These are phyloP conservation scores for Aphelenchoides besseyi DNA, from an alignment of 1,140 invertebrate genomes.

Conservation along the genomic window DNA sequence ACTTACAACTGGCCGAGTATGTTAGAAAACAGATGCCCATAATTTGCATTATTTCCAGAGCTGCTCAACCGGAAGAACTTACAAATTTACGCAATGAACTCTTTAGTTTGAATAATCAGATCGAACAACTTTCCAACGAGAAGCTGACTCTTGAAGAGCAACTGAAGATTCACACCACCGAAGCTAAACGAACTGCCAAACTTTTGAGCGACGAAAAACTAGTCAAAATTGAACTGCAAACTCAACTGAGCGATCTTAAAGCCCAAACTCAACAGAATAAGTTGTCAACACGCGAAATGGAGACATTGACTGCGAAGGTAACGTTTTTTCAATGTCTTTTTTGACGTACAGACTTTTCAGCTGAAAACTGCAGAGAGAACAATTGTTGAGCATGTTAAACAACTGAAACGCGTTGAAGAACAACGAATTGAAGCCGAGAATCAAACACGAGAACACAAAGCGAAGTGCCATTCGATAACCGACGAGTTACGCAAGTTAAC, in stretches of 20 bases:
- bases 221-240: background rate
- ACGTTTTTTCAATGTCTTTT: background rate
- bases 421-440: background rate
- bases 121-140: slow-evolving; percentile 1
- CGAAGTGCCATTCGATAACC: slow-evolving; percentile 9
- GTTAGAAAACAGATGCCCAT: background rate
- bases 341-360: background rate
- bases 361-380: background rate
- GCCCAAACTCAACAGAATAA: background rate
- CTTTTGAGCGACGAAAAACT: background rate
- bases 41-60: background rate
- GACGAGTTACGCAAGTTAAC: slow-evolving; percentile 14
- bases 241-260: background rate
- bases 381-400: background rate
- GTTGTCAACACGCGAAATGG: background rate
- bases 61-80: slow-evolving; percentile 8
- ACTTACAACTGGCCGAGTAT: slow-evolving; percentile 5
- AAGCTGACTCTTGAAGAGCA: background rate
- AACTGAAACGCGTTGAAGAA: background rate
- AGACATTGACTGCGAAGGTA: background rate
- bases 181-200: background rate
- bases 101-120: background rate
- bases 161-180: background rate
- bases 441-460: background rate
- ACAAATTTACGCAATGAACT: background rate